These are phyloP conservation scores for Leptopilina syphax DNA, from an alignment of 2,888 invertebrate species.

Conservation along the genomic window DNA sequence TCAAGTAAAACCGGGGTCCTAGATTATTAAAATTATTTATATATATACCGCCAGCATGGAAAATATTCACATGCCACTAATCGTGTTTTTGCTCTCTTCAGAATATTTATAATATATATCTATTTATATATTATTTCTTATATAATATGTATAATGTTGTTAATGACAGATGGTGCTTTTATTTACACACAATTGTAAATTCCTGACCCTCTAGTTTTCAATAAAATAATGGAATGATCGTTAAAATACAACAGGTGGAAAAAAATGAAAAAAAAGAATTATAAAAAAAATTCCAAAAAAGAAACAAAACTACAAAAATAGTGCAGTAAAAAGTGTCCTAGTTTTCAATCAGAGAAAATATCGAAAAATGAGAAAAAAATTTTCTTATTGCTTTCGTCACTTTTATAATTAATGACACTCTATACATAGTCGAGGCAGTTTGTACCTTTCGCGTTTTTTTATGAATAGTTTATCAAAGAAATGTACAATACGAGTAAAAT, in stretches of 20 bases:
- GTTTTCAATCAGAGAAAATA: constrained; percentile 51
- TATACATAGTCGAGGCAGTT: constrained; percentile 38
- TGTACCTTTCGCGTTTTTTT: constrained; percentile 28
- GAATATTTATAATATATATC: constrained; percentile 61
- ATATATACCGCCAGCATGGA: constrained; percentile 59
- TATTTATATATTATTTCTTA: constrained; percentile 59
- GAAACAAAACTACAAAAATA: background rate
- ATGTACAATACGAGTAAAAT: constrained; percentile 36
- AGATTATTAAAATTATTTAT: constrained; percentile 37
- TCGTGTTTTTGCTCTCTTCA: constrained; percentile 55
- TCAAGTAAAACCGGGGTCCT: constrained; percentile 28
- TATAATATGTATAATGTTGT: constrained; percentile 64
- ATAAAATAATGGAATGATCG: constrained; percentile 33
- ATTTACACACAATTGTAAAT: constrained; percentile 73
- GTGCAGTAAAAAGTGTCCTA: background rate
- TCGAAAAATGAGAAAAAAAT: constrained; percentile 48
- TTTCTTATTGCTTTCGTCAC: constrained; percentile 37
- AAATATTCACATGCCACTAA: constrained; percentile 63
- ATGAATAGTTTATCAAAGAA: constrained; percentile 40
- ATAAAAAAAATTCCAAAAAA: background rate
- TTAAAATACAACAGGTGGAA: background rate
- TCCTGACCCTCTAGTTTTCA: constrained; percentile 65
- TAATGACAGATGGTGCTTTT: constrained; percentile 74
- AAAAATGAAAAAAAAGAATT: background rate
- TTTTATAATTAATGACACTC: constrained; percentile 37